Evolutionary conservation across 2,888 invertebrate genomes (phyloP).

Genomic region (Lasioglossum villosulum): DNA sequence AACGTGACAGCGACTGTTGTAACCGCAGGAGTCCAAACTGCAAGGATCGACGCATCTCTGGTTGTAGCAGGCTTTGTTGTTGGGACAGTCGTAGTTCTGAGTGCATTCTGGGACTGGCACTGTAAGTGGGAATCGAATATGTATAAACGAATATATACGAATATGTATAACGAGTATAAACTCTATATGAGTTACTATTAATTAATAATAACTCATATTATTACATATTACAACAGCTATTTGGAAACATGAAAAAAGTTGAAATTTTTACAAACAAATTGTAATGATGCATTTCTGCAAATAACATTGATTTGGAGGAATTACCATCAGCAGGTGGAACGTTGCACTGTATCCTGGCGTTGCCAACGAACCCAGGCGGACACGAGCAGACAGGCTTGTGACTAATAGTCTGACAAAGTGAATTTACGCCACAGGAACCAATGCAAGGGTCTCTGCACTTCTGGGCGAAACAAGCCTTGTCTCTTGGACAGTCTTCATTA

Average conservation of each 20-base stretch:
- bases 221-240: no score
- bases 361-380: constrained; percentile 91
- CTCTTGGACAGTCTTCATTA: constrained; percentile 94
- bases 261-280: no score
- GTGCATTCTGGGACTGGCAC: constrained; percentile 89
- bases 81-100: constrained; percentile 91
- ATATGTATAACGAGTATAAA: no score
- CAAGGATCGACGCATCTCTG: constrained; percentile 92
- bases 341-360: constrained; percentile 91
- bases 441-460: constrained; percentile 94
- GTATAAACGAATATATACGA: neutral
- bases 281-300: neutral
- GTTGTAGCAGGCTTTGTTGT: constrained; percentile 93
- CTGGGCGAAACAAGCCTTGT: constrained; percentile 92
- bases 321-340: constrained; percentile 75
- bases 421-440: constrained; percentile 93
- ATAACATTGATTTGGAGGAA: neutral
- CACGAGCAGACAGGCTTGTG: constrained; percentile 94
- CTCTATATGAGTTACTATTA: neutral
- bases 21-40: constrained; percentile 89
- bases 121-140: constrained; percentile 72
- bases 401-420: constrained; percentile 91
- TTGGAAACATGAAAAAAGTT: no score
- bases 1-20: constrained; percentile 91
- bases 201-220: no score